A percentile compares a stretch with the other conserved stretches of the same genome.
Conservation (phyloP, 2,888 invertebrate genomes). For the Cistogaster globosa region DNA sequence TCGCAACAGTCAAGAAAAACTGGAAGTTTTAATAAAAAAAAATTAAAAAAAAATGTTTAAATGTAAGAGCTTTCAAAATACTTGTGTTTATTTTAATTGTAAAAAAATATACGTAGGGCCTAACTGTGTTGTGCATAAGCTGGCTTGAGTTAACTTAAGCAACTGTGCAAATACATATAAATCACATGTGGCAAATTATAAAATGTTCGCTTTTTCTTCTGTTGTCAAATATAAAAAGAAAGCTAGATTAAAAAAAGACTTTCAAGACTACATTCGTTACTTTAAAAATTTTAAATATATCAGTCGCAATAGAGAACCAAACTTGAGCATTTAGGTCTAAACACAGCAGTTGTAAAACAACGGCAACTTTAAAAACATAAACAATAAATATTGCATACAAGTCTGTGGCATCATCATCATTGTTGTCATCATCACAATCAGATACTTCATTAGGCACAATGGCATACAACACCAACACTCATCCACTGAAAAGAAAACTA, state of each 20-base stretch:
- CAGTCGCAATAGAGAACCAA: slow-evolving; percentile 27
- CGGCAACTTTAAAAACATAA: slow-evolving; percentile 24
- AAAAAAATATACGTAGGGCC: no score
- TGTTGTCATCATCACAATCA: slow-evolving; percentile 44
- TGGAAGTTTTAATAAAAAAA: no score
- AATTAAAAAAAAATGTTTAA: no score
- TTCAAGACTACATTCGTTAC: background rate
- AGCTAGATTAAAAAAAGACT: background rate
- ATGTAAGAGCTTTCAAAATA: no score
- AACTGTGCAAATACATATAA: no score
- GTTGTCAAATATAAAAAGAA: no score
- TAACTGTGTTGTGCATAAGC: no score
- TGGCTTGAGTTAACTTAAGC: no score
- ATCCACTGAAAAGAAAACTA: slow-evolving; percentile 37
- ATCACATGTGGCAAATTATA: no score
- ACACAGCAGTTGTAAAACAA: slow-evolving; percentile 44
- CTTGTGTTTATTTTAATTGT: no score
- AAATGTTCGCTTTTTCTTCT: no score
- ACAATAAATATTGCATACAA: slow-evolving; percentile 49
- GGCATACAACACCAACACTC: slow-evolving; percentile 40
- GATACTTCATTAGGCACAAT: slow-evolving; percentile 60
- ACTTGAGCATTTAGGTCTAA: slow-evolving; percentile 46
- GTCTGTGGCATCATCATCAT: slow-evolving; percentile 56
- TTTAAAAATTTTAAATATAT: background rate
- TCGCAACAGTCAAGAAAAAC: no score